Percentiles rank a stretch among this genome's conserved stretches.
Evolutionary conservation across 2,113 vertebrate species (phyloP).

Genomic region (Alosa alosa): DNA sequence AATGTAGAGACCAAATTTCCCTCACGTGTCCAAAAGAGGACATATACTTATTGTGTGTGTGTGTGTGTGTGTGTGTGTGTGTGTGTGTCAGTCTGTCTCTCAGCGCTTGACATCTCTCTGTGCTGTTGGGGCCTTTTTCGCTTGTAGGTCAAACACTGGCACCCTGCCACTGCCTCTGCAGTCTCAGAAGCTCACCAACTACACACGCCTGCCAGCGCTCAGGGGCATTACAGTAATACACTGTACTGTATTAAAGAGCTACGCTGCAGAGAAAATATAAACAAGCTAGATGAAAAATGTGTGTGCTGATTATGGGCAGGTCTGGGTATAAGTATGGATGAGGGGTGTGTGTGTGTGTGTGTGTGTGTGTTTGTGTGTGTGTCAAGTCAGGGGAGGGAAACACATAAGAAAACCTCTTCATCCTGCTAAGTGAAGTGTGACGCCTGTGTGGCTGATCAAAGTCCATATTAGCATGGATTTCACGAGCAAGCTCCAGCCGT

Average conservation of each 20-base stretch:
- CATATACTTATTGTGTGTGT: no score
- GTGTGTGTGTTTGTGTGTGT: neutral
- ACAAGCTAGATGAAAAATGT: neutral
- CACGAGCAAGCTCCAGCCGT: neutral
- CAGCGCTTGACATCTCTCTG: neutral
- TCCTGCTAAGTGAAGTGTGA: constrained; percentile 8
- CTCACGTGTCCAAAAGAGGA: no score
- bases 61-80: neutral
- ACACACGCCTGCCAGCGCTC: neutral
- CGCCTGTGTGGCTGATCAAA: constrained; percentile 16
- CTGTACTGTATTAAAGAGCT: neutral
- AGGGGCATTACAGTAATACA: neutral
- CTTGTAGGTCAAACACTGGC: neutral
- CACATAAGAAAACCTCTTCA: neutral
- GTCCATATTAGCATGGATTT: constrained; percentile 21
- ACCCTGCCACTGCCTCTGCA: neutral
- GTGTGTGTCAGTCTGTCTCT: neutral
- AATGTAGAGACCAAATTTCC: no score
- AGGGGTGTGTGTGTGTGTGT: neutral
- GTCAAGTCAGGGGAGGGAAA: no score
- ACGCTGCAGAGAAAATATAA: neutral
- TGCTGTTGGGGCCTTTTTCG: neutral
- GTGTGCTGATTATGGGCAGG: no score
- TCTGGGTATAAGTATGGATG: no score
- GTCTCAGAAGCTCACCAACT: neutral